These are phyloP conservation scores for Aplodontia rufa DNA, from an alignment of 2,113 vertebrate species.

Conservation along the genomic window DNA sequence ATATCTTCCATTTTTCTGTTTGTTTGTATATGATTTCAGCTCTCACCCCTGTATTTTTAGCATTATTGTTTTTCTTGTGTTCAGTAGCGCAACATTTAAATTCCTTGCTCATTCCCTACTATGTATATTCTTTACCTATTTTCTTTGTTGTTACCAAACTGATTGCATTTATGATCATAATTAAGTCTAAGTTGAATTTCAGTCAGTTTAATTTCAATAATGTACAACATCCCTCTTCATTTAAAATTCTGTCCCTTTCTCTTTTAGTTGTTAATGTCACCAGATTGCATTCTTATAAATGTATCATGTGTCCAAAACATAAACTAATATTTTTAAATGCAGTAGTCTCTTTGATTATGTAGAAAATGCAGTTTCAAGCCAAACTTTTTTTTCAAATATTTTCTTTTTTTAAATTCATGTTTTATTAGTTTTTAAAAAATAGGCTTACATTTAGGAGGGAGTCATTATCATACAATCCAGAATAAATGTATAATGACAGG, in stretches of 20 bases:
- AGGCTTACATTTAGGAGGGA: no score
- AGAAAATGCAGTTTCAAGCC: neutral
- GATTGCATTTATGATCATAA: no score
- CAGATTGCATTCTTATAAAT: neutral
- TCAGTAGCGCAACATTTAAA: neutral
- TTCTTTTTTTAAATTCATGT: no score
- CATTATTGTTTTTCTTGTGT: neutral
- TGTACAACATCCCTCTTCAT: no score
- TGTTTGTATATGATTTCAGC: neutral
- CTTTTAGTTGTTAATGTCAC: neutral
- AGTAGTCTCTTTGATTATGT: neutral
- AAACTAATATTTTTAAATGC: neutral
- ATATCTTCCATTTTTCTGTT: neutral
- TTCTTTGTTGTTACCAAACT: no score
- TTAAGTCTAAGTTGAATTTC: neutral
- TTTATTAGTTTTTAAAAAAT: no score
- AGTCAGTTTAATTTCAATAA: neutral
- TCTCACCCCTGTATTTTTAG: neutral
- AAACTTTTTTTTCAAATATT: no score
- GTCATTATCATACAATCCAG: no score
- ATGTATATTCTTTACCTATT: neutral
- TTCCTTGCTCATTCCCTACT: neutral
- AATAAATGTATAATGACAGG: no score
- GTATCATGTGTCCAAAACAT: neutral
- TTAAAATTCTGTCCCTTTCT: neutral